Evolutionary conservation across 2,888 invertebrate genomes (phyloP).

Genomic region (Atethmia centrago): DNA sequence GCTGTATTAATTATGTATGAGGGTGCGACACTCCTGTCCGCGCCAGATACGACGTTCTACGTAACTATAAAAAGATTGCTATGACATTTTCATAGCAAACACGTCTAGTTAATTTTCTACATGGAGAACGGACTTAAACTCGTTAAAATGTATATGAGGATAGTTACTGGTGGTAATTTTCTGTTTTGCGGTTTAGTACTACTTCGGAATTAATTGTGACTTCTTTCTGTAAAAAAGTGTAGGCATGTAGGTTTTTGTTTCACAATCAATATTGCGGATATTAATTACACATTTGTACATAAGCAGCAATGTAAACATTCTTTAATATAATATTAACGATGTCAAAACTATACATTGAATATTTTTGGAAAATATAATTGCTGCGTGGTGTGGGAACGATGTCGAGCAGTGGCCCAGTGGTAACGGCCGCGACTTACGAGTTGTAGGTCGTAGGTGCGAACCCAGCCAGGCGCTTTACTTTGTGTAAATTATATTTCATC

Average conservation of each 20-base stretch:
- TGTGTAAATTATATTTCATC: no score
- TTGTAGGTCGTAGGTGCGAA: no score
- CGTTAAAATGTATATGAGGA: conserved; percentile 59
- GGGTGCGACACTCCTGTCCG: conserved; percentile 72
- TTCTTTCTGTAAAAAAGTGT: not conserved
- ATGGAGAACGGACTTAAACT: conserved; percentile 50
- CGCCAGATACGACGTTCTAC: conserved; percentile 74
- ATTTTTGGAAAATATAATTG: not conserved
- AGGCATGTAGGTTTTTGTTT: not conserved
- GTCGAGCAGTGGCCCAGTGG: no score
- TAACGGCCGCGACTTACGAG: no score
- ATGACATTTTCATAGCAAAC: conserved; percentile 70
- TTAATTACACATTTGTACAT: not conserved
- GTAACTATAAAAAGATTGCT: conserved; percentile 74
- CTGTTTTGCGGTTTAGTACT: conserved; percentile 36
- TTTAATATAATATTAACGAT: not conserved
- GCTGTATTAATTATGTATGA: conserved; percentile 87
- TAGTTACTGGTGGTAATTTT: conserved; percentile 47
- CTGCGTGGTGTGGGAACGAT: not conserved
- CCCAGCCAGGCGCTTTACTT: no score
- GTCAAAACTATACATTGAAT: not conserved
- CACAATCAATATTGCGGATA: not conserved
- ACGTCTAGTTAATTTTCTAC: conserved; percentile 68
- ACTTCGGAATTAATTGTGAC: conserved; percentile 34
- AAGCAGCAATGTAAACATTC: not conserved